These are phyloP conservation scores for Pyrocoelia pectoralis DNA, from an alignment of 2,888 invertebrate species.

Conservation along the genomic window DNA sequence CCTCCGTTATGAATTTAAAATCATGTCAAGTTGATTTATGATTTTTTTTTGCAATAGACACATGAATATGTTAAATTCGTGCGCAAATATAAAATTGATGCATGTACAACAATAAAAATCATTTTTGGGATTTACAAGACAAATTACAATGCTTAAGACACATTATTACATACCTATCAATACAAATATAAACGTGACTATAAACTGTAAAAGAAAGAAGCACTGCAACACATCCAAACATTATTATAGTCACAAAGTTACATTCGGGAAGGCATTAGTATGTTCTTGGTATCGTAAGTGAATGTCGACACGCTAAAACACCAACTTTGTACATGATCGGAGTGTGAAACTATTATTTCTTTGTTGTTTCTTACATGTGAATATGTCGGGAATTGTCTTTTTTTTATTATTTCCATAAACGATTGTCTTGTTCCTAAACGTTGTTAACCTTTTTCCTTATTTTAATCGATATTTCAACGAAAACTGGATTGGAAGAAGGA, in stretches of 20 bases:
- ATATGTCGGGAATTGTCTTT: constrained; percentile 5
- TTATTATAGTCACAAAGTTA: background rate
- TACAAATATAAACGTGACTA: constrained; percentile 11
- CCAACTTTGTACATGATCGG: constrained; percentile 23
- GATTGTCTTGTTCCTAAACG: background rate
- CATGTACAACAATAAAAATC: background rate
- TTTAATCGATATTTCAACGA: no score
- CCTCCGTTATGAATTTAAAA: no score
- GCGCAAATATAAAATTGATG: background rate
- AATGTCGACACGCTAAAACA: constrained; percentile 27
- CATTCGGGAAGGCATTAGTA: constrained; percentile 22
- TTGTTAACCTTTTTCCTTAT: background rate
- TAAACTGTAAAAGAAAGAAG: constrained; percentile 17
- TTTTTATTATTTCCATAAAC: constrained; percentile 9
- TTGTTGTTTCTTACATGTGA: constrained; percentile 11
- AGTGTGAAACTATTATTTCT: constrained; percentile 16
- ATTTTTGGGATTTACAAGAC: constrained; percentile 3
- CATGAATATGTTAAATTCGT: background rate
- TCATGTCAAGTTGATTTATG: no score
- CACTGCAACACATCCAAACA: constrained; percentile 7
- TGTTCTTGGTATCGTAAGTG: constrained; percentile 18
- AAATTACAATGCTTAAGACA: constrained; percentile 11
- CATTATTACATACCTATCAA: constrained; percentile 15
- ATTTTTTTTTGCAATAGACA: background rate
- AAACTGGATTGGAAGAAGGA: no score